Conservation (phyloP, 2,888 invertebrate genomes). For the Epirrhoe alternata region DNA sequence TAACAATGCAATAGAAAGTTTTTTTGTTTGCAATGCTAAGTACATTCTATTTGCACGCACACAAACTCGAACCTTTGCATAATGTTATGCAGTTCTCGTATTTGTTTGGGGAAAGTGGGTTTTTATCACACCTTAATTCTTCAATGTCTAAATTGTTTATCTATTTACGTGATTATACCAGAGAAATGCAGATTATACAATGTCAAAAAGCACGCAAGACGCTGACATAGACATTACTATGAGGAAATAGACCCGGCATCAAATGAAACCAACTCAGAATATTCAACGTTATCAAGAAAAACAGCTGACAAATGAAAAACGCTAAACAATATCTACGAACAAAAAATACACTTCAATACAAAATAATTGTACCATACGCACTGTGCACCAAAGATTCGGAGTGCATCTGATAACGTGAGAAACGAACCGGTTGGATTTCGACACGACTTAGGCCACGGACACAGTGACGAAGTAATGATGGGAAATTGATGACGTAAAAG, state of each 20-base stretch:
- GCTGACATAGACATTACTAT: too few species aligned
- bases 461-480: not conserved
- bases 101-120: slow-evolving; percentile 31
- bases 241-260: too few species aligned
- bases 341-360: slow-evolving; percentile 1
- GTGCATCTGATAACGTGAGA: slow-evolving; percentile 45
- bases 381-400: slow-evolving; percentile 34
- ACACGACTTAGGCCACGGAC: slow-evolving; percentile 33
- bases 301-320: not conserved
- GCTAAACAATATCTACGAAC: not conserved
- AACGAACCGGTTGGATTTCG: slow-evolving; percentile 37
- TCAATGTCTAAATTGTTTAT: not conserved
- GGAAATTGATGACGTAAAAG: too few species aligned
- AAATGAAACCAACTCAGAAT: too few species aligned
- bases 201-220: too few species aligned
- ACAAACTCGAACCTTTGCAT: slow-evolving; percentile 31
- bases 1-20: slow-evolving; percentile 73
- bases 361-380: slow-evolving; percentile 21
- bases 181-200: too few species aligned
- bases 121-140: not conserved
- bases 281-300: too few species aligned
- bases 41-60: slow-evolving; percentile 34
- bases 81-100: slow-evolving; percentile 42
- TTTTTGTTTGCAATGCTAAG: slow-evolving; percentile 51
- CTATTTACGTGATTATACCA: too few species aligned